A percentile compares a stretch with the other conserved stretches of the same genome.
phyloP scores from a whole-genome alignment of 2,797 vertebrate genomes.

The Chaenodraco wilsoni region DNA sequence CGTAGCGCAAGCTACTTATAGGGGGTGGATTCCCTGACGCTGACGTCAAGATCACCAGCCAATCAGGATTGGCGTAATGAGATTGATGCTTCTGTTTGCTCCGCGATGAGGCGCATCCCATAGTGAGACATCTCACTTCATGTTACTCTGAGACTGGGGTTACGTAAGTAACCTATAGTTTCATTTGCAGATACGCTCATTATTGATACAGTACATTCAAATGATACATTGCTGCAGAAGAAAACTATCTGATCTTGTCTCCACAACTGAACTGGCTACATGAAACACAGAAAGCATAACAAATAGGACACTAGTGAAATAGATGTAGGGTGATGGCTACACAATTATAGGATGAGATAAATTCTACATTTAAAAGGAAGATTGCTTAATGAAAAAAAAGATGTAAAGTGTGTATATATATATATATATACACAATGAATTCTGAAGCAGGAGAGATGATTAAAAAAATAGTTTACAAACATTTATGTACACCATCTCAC shows the following conservation, averaged over 20 bases:
- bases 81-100: too few species aligned
- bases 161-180: background rate
- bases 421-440: background rate
- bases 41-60: too few species aligned
- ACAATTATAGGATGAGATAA: background rate
- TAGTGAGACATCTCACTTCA: too few species aligned
- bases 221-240: slow-evolving; percentile 11
- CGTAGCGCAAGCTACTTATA: too few species aligned
- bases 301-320: background rate
- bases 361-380: background rate
- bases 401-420: background rate
- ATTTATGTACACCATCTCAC: background rate
- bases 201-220: slow-evolving; percentile 14
- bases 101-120: too few species aligned
- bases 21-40: too few species aligned
- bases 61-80: too few species aligned
- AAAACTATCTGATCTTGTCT: background rate
- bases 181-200: slow-evolving; percentile 9
- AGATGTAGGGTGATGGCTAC: background rate
- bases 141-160: too few species aligned
- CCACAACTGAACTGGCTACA: background rate
- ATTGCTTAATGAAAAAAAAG: background rate
- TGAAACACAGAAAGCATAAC: background rate
- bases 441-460: background rate
- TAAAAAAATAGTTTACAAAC: too few species aligned